Evolutionary conservation across 2,888 invertebrate genomes (phyloP), one percentile per base, ranked within the genome.

Genomic region (Prenolepis imparis): DNA sequence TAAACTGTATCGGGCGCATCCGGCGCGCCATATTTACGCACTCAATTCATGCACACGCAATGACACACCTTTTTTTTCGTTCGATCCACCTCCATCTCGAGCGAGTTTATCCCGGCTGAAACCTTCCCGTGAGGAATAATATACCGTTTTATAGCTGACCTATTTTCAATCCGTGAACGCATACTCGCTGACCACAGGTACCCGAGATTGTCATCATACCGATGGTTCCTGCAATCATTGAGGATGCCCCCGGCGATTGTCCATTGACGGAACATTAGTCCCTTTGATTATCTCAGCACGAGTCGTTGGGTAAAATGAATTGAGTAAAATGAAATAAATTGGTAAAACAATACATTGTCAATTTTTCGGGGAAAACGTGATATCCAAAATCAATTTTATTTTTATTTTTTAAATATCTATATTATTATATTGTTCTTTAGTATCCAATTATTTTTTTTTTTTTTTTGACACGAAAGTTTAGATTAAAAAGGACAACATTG

Each of bases 181-280:
- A 59, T 59, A 32, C 24, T 70, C 78, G 36, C 18, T 36, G 72
- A 72, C 36, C 24, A 9, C 59, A 72, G 24, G 44, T 61, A 57
- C 21, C 18, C n/a, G 24, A 80, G 61, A 36, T 72, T 78, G 12
- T 78, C 44, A 32, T 78, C 44, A 32, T 15, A 68, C 32, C 36
- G 28, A 36, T 15, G 78, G 36, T 28, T 15, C 59, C 24, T 36
- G 44, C 70, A 24, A 36, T 59, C 59, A 21, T 70, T 24, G 59
- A 67, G 55, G 39, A 59, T 36, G 72, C 78, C 9, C 57, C 28
- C 41, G 59, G 78, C 78, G 78, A 80, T 80, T 80, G 72, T 80
- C 78, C 57, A 77, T 77, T 52, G 72, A 72, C 48, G 55, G 67
- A 24, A 77, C 72, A 48, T 70, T 48, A 59, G 59, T 57, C 59